Conservation (phyloP, 2,113 vertebrate genomes). For the Engraulis encrasicolus region DNA sequence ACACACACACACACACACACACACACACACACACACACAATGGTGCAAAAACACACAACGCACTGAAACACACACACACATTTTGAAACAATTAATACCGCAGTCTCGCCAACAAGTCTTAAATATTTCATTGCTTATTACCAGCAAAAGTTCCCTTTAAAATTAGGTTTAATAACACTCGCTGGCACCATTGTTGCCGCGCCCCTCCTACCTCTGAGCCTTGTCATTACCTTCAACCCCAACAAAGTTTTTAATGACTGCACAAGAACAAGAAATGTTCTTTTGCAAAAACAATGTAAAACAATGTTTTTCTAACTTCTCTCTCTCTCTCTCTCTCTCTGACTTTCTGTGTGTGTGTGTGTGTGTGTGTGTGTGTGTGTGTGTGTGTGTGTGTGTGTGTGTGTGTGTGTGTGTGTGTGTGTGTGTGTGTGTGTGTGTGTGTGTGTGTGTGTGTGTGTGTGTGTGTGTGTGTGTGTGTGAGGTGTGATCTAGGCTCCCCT, state of each 20-base stretch:
- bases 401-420: background rate
- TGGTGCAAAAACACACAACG: background rate
- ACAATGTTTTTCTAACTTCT: background rate
- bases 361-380: constrained; percentile 32
- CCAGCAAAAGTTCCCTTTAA: background rate
- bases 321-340: constrained; percentile 28
- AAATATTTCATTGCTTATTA: background rate
- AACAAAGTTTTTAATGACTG: background rate
- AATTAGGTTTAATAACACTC: background rate
- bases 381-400: constrained; percentile 16
- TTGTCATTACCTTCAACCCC: background rate
- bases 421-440: background rate
- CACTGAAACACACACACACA: background rate
- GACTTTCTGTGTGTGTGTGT: background rate
- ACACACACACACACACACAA: background rate
- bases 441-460: background rate
- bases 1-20: background rate
- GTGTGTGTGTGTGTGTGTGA: background rate
- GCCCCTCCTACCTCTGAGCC: background rate
- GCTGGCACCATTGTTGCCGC: background rate
- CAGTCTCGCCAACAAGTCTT: background rate
- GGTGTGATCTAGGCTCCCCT: background rate
- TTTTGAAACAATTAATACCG: background rate
- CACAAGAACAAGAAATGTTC: background rate
- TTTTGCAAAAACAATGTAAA: background rate